A percentile compares a stretch with the other conserved stretches of the same genome.
These are phyloP conservation scores for Trachymyrmex cornetzi DNA, from an alignment of 1,140 invertebrate genomes.

Conservation along the genomic window DNA sequence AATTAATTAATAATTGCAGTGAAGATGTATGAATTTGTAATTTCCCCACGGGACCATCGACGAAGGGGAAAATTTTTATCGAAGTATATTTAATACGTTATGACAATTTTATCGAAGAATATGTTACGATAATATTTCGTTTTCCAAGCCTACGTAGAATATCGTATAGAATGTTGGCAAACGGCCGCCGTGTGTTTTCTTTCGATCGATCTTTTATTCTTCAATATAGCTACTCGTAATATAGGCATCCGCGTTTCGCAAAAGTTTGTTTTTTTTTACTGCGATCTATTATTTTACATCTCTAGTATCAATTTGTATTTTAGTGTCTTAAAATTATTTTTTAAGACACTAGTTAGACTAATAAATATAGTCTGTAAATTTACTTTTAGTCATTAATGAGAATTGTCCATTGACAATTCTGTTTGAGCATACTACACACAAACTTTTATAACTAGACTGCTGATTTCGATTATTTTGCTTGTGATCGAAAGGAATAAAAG, in stretches of 20 bases:
- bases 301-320: background rate
- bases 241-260: background rate
- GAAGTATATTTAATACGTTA: background rate
- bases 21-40: background rate
- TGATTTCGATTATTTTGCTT: no score
- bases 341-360: no score
- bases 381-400: background rate
- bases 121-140: slow-evolving; percentile 45
- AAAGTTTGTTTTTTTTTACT: background rate
- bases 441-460: no score
- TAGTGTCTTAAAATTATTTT: background rate
- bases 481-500: no score
- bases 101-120: slow-evolving; percentile 24
- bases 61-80: background rate
- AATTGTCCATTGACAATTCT: background rate
- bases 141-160: slow-evolving; percentile 13
- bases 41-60: background rate
- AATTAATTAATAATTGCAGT: slow-evolving; percentile 25
- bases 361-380: background rate
- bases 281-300: background rate
- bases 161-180: background rate
- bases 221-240: background rate
- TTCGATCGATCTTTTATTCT: slow-evolving; percentile 68
- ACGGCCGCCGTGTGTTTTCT: slow-evolving; percentile 68
- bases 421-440: no score